Conservation (phyloP, 2,113 vertebrate genomes). For the Microtus oregoni region DNA sequence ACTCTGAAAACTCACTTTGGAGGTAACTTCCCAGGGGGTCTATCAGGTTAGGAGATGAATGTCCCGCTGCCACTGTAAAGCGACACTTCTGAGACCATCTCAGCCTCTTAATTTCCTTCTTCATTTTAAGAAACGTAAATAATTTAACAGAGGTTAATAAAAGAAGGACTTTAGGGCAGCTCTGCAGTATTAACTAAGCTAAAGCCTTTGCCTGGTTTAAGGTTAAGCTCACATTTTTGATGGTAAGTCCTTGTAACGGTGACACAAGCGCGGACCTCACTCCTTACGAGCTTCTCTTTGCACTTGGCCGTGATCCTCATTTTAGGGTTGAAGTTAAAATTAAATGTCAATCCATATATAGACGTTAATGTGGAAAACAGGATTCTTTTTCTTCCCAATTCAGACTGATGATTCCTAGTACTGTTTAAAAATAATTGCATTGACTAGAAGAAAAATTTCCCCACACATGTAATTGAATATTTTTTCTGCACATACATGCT, state of each 20-base stretch:
- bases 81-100: neutral
- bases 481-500: neutral
- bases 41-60: neutral
- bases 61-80: neutral
- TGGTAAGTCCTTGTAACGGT: neutral
- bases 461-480: neutral
- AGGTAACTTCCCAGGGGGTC: neutral
- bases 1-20: neutral
- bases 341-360: slow-evolving; percentile 24
- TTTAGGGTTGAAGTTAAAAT: neutral
- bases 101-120: neutral
- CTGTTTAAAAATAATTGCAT: neutral
- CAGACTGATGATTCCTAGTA: neutral
- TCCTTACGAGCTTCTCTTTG: neutral
- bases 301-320: neutral
- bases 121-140: slow-evolving; percentile 3
- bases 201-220: neutral
- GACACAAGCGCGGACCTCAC: neutral
- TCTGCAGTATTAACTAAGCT: neutral
- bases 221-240: slow-evolving; percentile 7
- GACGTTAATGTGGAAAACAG: neutral
- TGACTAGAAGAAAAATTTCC: no score
- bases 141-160: neutral
- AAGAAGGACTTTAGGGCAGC: neutral
- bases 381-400: neutral